phyloP scores from a whole-genome alignment of 2,888 invertebrate genomes.

The Acleris cristana region DNA sequence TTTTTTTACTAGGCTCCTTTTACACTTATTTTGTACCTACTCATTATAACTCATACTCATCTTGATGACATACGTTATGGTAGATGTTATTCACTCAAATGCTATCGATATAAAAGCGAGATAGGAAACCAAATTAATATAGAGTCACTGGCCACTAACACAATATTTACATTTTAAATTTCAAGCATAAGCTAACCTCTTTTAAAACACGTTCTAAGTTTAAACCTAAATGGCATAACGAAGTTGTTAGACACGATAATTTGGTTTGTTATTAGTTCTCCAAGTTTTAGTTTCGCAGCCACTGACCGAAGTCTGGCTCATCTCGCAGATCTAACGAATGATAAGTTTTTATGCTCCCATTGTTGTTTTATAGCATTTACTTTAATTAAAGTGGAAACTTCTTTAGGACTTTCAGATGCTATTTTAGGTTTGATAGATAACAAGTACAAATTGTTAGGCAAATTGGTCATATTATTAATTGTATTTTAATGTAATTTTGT shows the following conservation, averaged over 20 bases:
- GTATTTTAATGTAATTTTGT: no score
- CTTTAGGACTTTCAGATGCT: neutral
- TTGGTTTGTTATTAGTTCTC: conserved; percentile 21
- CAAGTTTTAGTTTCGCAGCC: conserved; percentile 18
- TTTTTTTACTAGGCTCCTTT: no score
- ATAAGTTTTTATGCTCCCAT: neutral
- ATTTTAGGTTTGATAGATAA: neutral
- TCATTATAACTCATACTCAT: no score
- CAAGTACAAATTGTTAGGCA: no score
- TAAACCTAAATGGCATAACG: conserved; percentile 3
- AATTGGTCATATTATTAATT: no score
- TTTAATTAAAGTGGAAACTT: conserved; percentile 1
- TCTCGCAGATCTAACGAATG: neutral
- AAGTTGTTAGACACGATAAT: conserved; percentile 25
- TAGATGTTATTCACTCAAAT: no score
- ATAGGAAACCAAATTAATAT: no score
- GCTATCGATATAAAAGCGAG: no score
- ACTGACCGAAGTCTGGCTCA: conserved; percentile 6
- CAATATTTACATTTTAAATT: neutral
- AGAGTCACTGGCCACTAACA: no score
- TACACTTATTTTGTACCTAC: no score
- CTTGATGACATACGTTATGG: no score
- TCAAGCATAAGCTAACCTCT: neutral
- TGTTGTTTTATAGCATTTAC: neutral
- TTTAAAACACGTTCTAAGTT: conserved; percentile 15